Evolutionary conservation across 2,888 invertebrate genomes (phyloP).

Genomic region (Helicoverpa assulta): DNA sequence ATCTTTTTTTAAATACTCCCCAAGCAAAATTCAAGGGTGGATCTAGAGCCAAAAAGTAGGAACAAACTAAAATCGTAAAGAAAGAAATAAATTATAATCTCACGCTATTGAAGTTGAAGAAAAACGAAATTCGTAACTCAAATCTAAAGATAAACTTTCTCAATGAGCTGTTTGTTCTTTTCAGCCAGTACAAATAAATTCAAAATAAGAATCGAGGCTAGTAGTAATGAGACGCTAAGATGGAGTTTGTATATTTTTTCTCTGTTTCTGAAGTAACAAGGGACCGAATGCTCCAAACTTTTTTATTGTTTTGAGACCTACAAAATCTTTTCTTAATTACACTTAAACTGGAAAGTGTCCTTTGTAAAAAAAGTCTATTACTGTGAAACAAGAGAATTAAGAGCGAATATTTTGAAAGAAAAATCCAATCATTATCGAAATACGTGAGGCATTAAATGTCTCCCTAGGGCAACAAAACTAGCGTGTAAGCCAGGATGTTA

Average conservation of each 20-base stretch:
- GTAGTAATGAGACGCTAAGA: slow-evolving; percentile 33
- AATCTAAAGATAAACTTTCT: slow-evolving; percentile 38
- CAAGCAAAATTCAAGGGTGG: slow-evolving; percentile 18
- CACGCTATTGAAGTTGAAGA: slow-evolving; percentile 22
- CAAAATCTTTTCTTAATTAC: slow-evolving; percentile 1
- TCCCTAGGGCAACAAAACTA: slow-evolving; percentile 2
- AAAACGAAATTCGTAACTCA: slow-evolving; percentile 13
- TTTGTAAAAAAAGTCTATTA: not conserved
- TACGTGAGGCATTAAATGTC: not conserved
- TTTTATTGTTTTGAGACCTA: slow-evolving; percentile 2
- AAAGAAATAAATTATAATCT: slow-evolving; percentile 2
- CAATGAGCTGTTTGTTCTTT: slow-evolving; percentile 43
- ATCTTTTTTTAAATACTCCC: not conserved
- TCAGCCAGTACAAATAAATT: slow-evolving; percentile 27
- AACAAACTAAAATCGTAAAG: slow-evolving; percentile 17
- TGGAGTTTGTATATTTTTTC: slow-evolving; percentile 11
- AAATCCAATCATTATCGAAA: slow-evolving; percentile 1
- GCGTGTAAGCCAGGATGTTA: slow-evolving; percentile 11
- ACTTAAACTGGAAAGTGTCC: not conserved
- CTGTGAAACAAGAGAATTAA: too few species aligned
- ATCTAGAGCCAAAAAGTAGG: not conserved
- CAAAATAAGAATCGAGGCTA: slow-evolving; percentile 42
- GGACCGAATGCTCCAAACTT: not conserved
- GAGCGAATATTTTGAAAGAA: too few species aligned
- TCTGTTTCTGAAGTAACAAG: slow-evolving; percentile 11